phyloP scores from a whole-genome alignment of 2,888 invertebrate genomes.

The Strigamia transsilvanica region DNA sequence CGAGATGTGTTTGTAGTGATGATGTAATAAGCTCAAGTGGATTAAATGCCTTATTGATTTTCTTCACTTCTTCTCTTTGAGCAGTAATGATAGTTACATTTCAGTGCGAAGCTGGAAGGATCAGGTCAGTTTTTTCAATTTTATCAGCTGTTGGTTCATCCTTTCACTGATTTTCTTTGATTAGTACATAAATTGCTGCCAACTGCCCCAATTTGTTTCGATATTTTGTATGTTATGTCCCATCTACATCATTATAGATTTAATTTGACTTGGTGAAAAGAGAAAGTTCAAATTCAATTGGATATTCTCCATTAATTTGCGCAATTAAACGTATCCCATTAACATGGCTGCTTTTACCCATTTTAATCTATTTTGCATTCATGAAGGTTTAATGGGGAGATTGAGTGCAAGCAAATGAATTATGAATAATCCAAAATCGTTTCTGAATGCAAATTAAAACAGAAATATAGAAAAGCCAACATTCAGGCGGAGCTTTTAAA shows the following conservation, averaged over 20 bases:
- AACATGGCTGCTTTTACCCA: too few relatives aligned
- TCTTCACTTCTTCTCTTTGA: not conserved
- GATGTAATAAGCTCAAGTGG: not conserved
- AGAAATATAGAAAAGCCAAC: not conserved
- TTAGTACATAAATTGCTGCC: not conserved
- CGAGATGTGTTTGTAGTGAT: not conserved
- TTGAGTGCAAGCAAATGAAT: too few relatives aligned
- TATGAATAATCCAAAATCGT: too few relatives aligned
- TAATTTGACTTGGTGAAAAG: too few relatives aligned
- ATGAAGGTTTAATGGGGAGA: not conserved
- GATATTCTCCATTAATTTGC: too few relatives aligned
- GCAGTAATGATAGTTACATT: not conserved
- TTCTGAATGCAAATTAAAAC: not conserved
- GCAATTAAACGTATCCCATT: too few relatives aligned
- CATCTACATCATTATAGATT: not conserved
- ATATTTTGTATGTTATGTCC: not conserved
- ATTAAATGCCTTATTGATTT: conserved; percentile 13
- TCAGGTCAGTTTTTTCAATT: conserved; percentile 14
- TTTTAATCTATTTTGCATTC: not conserved
- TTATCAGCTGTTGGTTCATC: not conserved
- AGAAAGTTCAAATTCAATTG: too few relatives aligned
- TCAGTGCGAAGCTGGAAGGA: not conserved
- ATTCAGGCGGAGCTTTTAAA: not conserved
- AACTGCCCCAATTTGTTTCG: not conserved
- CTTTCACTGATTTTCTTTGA: not conserved